Base-by-base conservation (phyloP, 37 sponge, comb jelly and placozoan species). In the Petrosia ficiformis region DNA sequence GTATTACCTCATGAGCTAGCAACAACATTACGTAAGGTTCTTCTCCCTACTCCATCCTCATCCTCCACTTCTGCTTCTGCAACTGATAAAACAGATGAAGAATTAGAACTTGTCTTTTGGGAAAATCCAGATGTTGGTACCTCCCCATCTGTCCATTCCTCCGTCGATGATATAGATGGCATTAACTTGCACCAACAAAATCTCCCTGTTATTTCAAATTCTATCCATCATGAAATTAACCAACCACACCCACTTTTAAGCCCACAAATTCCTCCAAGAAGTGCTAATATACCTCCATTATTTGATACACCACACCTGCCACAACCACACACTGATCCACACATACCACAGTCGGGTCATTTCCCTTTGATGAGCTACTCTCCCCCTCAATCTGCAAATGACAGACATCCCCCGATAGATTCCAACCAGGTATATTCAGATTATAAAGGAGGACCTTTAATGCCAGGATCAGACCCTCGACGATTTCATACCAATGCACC, bases 21-120 rank as follows among this genome's bases (percentile, higher is more conserved):
- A 11, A 61, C 63, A 6, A 8, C 11, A 52, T 32, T 48, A 1
- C 54, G 56, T 31, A 78, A 66, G 42, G 74, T 3, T 14, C 69
- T 85, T 4, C 75, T 85, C 3, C 80, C 86, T 4, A 85, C 86
- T 1, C 86, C 86, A 5, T 26, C 22, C 42, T 37, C 68, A 0
- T 65, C 71, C 57, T 36, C 56, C 32, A 71, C 41, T 39, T 24
- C 72, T 6, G 32, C 54, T 0, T 73, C 78, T 19, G 71, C 77
- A 34, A 70, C 77, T 16, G 42, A 72, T 30, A 72, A 32, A 58
- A 52, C 52, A 59, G 39, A 72, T 57, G 71, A 73, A 57, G 39
- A 42, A 1, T 16, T 68, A 26, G 31, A 60, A 37, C 72, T 59
- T 2, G 80, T 74, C 31, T 78, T 74, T 31, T 85, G 86, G 86